Evolutionary conservation across 2,113 vertebrate species (phyloP).

Genomic region (Delphinus delphis): DNA sequence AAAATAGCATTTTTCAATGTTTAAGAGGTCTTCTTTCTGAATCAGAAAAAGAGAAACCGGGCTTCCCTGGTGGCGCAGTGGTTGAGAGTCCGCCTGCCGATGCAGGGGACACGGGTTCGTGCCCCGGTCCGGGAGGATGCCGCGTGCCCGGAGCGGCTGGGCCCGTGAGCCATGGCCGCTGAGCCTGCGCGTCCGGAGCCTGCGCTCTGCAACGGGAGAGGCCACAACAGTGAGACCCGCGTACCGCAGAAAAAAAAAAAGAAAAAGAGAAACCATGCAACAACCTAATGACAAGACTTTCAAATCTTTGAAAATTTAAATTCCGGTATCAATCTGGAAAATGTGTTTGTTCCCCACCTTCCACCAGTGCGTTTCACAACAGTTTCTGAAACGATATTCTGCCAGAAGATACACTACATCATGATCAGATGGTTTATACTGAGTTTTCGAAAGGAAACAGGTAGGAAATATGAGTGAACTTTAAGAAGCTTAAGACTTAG

Average conservation of each 20-base stretch:
- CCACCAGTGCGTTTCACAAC: background rate
- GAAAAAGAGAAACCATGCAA: background rate
- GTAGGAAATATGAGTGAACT: background rate
- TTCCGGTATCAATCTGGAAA: background rate
- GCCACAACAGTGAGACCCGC: no score
- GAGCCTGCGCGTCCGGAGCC: no score
- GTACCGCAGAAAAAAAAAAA: background rate
- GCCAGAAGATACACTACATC: background rate
- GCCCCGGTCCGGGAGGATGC: rapidly evolving
- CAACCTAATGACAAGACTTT: background rate
- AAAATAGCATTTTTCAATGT: background rate
- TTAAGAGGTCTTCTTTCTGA: background rate
- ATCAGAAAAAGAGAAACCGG: background rate
- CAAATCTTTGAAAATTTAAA: background rate
- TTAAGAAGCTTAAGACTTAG: background rate
- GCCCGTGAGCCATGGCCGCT: no score
- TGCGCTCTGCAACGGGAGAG: no score
- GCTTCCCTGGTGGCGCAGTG: no score
- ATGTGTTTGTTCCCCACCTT: background rate
- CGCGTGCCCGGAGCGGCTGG: no score
- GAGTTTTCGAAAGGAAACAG: background rate
- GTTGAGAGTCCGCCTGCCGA: no score
- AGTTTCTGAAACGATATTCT: background rate
- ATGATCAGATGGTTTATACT: background rate
- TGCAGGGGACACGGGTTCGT: no score